Base-by-base conservation (phyloP, 2,113 vertebrate genomes). In the Drymodes brunneopygia region DNA sequence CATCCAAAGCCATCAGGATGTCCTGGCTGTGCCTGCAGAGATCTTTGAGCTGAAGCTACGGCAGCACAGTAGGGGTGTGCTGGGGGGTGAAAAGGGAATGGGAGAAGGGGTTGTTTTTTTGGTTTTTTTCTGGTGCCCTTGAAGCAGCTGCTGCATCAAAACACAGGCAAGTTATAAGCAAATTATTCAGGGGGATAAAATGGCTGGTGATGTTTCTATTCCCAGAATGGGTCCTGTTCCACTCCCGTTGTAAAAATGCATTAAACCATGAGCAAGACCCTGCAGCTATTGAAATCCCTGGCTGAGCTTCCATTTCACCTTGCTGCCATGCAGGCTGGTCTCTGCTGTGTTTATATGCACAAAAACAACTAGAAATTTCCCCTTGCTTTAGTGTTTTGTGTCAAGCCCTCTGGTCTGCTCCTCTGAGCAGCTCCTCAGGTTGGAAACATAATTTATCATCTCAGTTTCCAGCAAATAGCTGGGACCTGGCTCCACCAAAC, bases 91-190 rank as follows among this genome's bases (percentile, higher is more conserved):
- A 40, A 70, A 70, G n/a, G 18, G 15, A 12, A 16, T 48, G 57
- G 38, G 62, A 82, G 35, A 72, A 84, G 40, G 38, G 48, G 38
- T 38, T 38, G 38, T 38, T 58, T 75, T 73, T 54, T 53, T 11
- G 45, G 62, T n/a, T 65, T 75, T 58, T 60, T 69, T 6, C 64
- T 72, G 25, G 10, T 79, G 84, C 69, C 70, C 65, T 88, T 81
- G 91, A 54, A 81, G 51, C 69, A 93, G 51, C 86, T 91, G 58
- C 69, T 93, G 83, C 28, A 50, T 81, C 69, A 89, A 91, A 95
- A 56, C 72, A 79, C 48, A 40, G 40, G 69, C 50, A 56, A 57
- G 53, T 71, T 79, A 54, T 4, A 64, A 72, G 65, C 51, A 67
- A 84, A 94, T 92, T 83, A 72, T 67, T 92, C 91, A 53, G n/a